Percentiles rank a stretch among this genome's conserved stretches.
Conservation (phyloP, 1,140 invertebrate species). For the Homarus americanus region DNA sequence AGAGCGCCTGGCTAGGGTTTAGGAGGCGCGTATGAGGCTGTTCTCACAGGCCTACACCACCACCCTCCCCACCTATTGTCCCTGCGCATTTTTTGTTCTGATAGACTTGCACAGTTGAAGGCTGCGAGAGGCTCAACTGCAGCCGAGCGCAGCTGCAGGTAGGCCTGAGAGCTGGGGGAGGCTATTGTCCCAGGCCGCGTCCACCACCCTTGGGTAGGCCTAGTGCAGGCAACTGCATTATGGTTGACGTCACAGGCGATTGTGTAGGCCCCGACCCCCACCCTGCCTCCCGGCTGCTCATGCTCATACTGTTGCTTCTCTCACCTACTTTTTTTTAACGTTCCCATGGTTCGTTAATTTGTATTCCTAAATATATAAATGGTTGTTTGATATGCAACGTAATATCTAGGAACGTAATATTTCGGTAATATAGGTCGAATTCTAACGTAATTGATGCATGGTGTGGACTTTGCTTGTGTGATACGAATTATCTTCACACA, state of each 20-base stretch:
- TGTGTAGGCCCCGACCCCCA: background rate
- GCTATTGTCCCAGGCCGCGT: background rate
- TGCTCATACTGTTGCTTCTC: background rate
- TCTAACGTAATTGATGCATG: too few relatives aligned
- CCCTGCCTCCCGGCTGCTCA: background rate
- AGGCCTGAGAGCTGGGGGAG: background rate
- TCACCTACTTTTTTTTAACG: too few relatives aligned
- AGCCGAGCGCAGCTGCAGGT: constrained; percentile 19
- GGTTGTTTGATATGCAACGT: too few relatives aligned
- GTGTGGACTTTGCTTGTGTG: too few relatives aligned
- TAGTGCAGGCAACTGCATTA: constrained; percentile 32
- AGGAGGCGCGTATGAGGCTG: background rate
- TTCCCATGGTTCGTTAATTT: too few relatives aligned
- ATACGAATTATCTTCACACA: too few relatives aligned
- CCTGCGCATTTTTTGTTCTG: constrained; percentile 17
- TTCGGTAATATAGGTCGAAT: too few relatives aligned
- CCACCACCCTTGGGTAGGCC: constrained; percentile 19
- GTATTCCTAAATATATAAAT: too few relatives aligned
- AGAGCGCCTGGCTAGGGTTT: too few relatives aligned
- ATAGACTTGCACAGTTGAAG: constrained; percentile 33
- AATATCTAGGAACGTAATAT: too few relatives aligned
- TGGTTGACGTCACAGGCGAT: constrained; percentile 10
- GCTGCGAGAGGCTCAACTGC: constrained; percentile 22
- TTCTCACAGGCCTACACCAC: background rate
- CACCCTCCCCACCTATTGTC: constrained; percentile 20